Evolutionary conservation across 2,888 invertebrate species (phyloP).

Genomic region (Idaea dimidiata): DNA sequence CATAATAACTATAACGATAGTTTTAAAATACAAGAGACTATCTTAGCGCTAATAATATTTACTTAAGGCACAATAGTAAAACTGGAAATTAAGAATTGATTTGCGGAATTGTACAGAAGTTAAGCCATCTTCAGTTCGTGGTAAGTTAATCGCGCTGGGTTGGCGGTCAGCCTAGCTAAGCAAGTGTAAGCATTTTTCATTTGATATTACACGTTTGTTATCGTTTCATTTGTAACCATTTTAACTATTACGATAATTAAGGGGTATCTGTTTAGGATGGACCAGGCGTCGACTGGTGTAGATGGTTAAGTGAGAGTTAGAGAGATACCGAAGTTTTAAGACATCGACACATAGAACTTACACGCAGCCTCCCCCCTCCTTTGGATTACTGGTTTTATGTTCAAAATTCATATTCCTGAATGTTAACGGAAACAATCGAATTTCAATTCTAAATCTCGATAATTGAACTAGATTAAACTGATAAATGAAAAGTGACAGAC

Average conservation of each 20-base stretch:
- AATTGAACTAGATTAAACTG: constrained; percentile 23
- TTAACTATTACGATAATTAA: constrained; percentile 77
- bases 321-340: constrained; percentile 63
- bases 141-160: constrained; percentile 59
- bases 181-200: constrained; percentile 77
- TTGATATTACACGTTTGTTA: constrained; percentile 78
- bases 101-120: constrained; percentile 69
- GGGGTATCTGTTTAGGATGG: constrained; percentile 79
- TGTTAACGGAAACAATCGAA: constrained; percentile 26
- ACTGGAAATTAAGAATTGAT: constrained; percentile 63
- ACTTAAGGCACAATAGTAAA: constrained; percentile 72
- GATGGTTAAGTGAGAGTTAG: constrained; percentile 66
- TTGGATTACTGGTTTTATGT: constrained; percentile 57
- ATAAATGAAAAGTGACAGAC: background rate
- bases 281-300: constrained; percentile 80
- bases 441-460: constrained; percentile 13
- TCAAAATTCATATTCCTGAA: constrained; percentile 48
- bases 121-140: constrained; percentile 68
- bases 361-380: constrained; percentile 63
- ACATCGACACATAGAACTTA: constrained; percentile 70
- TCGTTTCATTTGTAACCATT: constrained; percentile 79
- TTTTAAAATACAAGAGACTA: constrained; percentile 75
- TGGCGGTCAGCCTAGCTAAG: constrained; percentile 76
- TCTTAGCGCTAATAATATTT: constrained; percentile 75
- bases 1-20: constrained; percentile 66